Percentiles rank a stretch among this genome's conserved stretches.
phyloP scores from a whole-genome alignment of 2,888 invertebrate genomes.

The Archips crataeganus region DNA sequence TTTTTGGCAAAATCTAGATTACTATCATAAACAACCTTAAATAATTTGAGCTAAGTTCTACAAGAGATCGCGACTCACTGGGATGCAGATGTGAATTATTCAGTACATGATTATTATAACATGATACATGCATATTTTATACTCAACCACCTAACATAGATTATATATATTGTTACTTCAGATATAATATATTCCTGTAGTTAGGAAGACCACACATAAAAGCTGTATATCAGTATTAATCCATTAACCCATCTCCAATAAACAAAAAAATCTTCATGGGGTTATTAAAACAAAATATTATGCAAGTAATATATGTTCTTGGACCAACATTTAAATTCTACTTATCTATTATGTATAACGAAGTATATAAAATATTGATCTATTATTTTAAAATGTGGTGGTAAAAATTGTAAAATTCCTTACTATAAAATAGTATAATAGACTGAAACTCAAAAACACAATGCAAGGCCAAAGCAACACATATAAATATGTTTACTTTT shows the following conservation, averaged over 20 bases:
- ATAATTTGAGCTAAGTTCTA: conserved; percentile 7
- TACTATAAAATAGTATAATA: background rate
- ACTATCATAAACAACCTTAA: background rate
- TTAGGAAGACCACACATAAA: conserved; percentile 4
- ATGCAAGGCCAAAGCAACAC: conserved; percentile 31
- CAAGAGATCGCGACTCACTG: background rate
- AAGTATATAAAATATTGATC: conserved; percentile 6
- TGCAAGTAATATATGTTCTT: conserved; percentile 17
- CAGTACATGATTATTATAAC: background rate
- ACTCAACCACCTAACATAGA: background rate
- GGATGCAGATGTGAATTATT: background rate
- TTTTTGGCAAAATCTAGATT: conserved; percentile 10
- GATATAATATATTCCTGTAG: background rate
- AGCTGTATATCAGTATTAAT: background rate
- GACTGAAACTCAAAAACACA: conserved; percentile 2
- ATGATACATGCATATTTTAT: background rate
- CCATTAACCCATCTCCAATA: background rate
- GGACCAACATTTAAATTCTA: conserved; percentile 13
- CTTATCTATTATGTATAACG: conserved; percentile 8
- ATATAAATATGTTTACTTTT: conserved; percentile 3
- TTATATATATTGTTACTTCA: background rate
- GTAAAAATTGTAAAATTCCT: conserved; percentile 7
- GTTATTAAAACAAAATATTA: background rate
- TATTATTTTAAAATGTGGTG: conserved; percentile 16
- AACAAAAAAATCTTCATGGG: background rate